These are phyloP conservation scores for Plecturocebus donacophilus DNA, from an alignment of 2,113 vertebrate genomes.

Conservation along the genomic window DNA sequence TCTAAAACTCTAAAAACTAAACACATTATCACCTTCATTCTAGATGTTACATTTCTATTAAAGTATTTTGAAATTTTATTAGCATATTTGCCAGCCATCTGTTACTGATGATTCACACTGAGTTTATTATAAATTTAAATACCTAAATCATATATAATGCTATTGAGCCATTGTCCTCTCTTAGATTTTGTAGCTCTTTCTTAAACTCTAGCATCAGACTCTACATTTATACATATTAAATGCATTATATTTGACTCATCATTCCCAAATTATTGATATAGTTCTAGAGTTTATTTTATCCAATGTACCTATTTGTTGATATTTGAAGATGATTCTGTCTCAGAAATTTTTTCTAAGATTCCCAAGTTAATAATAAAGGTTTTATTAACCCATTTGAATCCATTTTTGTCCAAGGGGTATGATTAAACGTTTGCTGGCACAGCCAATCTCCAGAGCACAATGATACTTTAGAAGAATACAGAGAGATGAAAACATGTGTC, in stretches of 20 bases:
- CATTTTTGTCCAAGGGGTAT: background rate
- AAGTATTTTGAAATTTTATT: background rate
- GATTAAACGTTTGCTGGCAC: background rate
- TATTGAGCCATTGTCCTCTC: background rate
- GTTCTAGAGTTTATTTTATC: background rate
- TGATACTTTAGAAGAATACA: background rate
- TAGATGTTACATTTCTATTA: background rate
- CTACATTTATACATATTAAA: background rate
- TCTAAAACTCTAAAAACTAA: background rate
- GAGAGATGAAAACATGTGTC: background rate
- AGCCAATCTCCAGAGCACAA: background rate
- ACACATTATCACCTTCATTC: background rate
- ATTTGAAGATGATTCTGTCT: background rate
- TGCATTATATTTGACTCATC: background rate
- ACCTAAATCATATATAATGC: background rate
- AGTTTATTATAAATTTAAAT: background rate
- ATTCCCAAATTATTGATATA: background rate
- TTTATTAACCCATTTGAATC: background rate
- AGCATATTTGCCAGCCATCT: background rate
- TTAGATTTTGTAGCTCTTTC: background rate
- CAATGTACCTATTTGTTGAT: background rate
- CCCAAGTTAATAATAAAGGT: background rate
- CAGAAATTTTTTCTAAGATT: background rate
- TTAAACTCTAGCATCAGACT: background rate
- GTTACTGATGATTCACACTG: background rate